Conservation (phyloP, 2,888 invertebrate species). For the Augiades crinisus region DNA sequence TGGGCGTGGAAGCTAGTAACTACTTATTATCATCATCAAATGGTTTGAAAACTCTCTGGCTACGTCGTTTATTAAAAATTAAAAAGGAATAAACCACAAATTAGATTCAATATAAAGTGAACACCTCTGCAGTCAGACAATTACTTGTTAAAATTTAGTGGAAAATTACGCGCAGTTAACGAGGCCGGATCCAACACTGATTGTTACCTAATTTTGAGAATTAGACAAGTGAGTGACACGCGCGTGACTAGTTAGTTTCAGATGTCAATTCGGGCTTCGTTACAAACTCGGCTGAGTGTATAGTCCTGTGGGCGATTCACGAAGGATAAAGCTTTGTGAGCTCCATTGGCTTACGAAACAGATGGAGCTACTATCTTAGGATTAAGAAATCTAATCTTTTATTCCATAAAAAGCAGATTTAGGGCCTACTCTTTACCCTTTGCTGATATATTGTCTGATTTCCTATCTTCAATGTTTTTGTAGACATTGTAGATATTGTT, state of each 20-base stretch:
- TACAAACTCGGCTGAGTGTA: not conserved
- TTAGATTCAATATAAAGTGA: not conserved
- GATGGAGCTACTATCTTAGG: too few relatives aligned
- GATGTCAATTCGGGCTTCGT: slow-evolving; percentile 2
- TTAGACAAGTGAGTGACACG: slow-evolving; percentile 19
- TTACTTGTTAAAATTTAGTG: not conserved
- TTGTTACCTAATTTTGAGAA: slow-evolving; percentile 21
- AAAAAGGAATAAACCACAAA: not conserved
- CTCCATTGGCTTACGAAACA: not conserved
- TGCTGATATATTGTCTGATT: too few relatives aligned
- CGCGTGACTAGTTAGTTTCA: slow-evolving; percentile 9
- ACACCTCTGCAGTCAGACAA: not conserved
- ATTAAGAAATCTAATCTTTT: too few relatives aligned
- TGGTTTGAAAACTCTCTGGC: too few relatives aligned
- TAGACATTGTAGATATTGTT: too few relatives aligned
- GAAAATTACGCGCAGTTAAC: slow-evolving; percentile 9
- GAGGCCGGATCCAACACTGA: slow-evolving; percentile 3
- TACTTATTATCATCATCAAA: too few relatives aligned
- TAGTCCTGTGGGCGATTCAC: not conserved
- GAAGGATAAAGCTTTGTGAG: not conserved
- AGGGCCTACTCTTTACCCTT: too few relatives aligned
- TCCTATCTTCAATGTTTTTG: too few relatives aligned
- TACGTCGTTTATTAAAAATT: too few relatives aligned
- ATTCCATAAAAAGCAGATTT: too few relatives aligned
- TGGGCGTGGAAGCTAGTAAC: too few relatives aligned